Conservation (phyloP, 2,797 vertebrate species). For the Falco naumanni region DNA sequence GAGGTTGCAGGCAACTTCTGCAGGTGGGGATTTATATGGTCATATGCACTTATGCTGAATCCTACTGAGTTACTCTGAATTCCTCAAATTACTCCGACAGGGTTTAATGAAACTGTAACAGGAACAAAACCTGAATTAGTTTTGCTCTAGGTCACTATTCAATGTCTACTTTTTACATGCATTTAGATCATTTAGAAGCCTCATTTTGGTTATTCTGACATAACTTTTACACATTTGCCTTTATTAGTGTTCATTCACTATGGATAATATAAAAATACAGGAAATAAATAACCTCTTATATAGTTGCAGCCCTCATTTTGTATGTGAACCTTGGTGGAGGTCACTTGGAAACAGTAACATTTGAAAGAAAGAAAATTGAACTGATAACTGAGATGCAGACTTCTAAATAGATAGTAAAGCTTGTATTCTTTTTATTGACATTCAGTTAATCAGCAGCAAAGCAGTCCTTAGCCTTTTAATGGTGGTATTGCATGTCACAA, state of each 20-base stretch:
- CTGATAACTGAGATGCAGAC: neutral
- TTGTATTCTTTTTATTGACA: conserved; percentile 10
- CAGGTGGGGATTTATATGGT: neutral
- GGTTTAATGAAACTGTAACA: neutral
- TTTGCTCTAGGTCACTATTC: neutral
- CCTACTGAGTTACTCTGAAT: neutral
- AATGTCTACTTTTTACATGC: neutral
- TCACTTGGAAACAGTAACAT: neutral
- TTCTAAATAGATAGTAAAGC: neutral
- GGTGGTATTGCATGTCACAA: neutral
- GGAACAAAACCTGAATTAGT: neutral
- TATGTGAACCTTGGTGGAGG: neutral
- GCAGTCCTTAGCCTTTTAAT: neutral
- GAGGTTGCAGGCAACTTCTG: neutral
- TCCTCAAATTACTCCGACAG: neutral
- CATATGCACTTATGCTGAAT: neutral
- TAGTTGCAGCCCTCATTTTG: neutral
- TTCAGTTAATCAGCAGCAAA: conserved; percentile 39
- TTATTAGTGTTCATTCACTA: neutral
- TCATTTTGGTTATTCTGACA: neutral
- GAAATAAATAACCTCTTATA: neutral
- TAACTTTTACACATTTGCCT: neutral
- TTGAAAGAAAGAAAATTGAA: neutral
- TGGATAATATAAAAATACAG: neutral
- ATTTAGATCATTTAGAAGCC: neutral